These are phyloP conservation scores for Butastur rufipennis DNA, from an alignment of 2,113 vertebrate genomes.

Conservation along the genomic window DNA sequence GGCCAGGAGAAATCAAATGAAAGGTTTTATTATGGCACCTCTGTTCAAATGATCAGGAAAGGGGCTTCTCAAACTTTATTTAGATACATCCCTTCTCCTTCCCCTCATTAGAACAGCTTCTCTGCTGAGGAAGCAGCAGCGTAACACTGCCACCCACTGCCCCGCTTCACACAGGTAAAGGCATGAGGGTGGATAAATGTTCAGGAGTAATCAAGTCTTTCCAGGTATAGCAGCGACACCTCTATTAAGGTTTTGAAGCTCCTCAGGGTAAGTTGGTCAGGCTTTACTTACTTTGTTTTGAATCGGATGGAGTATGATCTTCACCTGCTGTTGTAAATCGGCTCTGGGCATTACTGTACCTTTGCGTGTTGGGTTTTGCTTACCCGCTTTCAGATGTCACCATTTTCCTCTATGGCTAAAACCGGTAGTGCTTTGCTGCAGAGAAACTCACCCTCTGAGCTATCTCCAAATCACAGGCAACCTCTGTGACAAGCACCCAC, in stretches of 20 bases:
- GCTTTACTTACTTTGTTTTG: neutral
- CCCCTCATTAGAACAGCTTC: neutral
- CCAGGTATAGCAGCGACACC: neutral
- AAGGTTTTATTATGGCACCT: neutral
- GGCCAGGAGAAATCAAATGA: neutral
- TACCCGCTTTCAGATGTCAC: neutral
- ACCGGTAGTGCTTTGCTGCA: neutral
- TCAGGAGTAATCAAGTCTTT: neutral
- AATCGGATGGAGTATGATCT: neutral
- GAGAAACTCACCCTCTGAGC: neutral
- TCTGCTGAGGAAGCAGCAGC: neutral
- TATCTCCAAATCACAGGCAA: neutral
- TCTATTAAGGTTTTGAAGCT: neutral
- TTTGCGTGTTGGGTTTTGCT: neutral
- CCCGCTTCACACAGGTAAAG: neutral
- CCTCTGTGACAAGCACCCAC: neutral
- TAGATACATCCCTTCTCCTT: neutral
- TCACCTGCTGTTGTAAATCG: neutral
- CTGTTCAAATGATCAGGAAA: neutral
- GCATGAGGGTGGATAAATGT: neutral
- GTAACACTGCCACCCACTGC: conserved; percentile 61
- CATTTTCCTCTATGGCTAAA: neutral
- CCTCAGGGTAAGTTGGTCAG: neutral
- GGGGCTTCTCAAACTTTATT: neutral
- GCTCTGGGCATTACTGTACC: neutral